Evolutionary conservation across 2,888 invertebrate genomes (phyloP), one percentile per base, ranked within the genome.

Genomic region (Lordiphosa fenestrarum): DNA sequence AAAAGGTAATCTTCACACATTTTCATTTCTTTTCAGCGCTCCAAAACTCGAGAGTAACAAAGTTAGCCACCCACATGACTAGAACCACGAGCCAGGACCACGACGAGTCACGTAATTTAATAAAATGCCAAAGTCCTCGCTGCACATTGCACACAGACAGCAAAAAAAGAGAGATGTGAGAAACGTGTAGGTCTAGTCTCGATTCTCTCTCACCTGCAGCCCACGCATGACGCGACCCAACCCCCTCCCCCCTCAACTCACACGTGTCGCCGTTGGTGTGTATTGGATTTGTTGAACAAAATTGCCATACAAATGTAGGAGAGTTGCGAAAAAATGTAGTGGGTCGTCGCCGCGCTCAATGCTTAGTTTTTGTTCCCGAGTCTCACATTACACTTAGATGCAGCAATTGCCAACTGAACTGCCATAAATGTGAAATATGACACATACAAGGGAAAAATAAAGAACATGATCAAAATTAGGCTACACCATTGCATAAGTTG

Each of bases 61-160:
- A 76, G 66, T 74, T 69, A 37, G 39, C 54, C 59, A 59, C 58
- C 66, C 66, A 69, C 61, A 56, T 63, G 58, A 46, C 7, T 39
- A 44, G 25, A 25, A 10, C 12, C 60, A 2, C 0, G 7, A 25
- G n/a, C n/a, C 30, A 38, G 6, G 1, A 30, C 9, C 6, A 37
- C 4, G 3, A 53, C 55, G 53, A 69, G 52, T 64, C 83, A 76
- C 71, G 83, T 83, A 78, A 76, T 76, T 76, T 71, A 78, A 76
- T 76, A 74, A 76, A 83, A 82, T 78, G 69, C 75, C 83, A 78
- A 68, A 82, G 83, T 78, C 66, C 78, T 73, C 50, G 61, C 61
- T 69, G 70, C 74, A 71, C 58, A 66, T 53, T 67, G 82, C 70
- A 77, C 66, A 66, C 47, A 46, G 30, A 46, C 23, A 53, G 44